Evolutionary conservation across 2,113 vertebrate genomes (phyloP), one percentile per base, ranked within the genome.

Genomic region (Psilopsiagon aurifrons): DNA sequence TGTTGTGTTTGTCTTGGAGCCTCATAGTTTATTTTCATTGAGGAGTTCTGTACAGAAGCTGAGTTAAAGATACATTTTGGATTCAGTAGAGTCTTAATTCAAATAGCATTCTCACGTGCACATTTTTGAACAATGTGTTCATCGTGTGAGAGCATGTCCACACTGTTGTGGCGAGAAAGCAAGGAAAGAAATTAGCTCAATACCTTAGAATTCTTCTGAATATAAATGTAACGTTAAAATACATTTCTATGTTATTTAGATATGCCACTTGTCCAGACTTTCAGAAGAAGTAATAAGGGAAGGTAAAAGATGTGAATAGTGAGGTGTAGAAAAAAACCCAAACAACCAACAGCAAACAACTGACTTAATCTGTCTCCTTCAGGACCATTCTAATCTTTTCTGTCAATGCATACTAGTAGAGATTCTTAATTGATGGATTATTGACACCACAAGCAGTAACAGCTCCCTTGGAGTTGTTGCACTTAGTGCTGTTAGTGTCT

Each of bases 371-470:
- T 43, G 70, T 41, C n/a, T 96, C 33, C 73, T 70, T 27, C 43
- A 93, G 52, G 93, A 9, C 11, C 70, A 54, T 90, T 86, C 73
- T 97, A 90, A 96, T 69, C 59, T 92, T 62, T 92, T 94, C 57
- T 83, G 89, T 83, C 74, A 87, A 85, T 82, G 79, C 31, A 79
- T 83, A 51, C 79, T 90, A 67, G 92, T 76, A 96, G 70, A 92
- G 85, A 55, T 37, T 31, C 76, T 95, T 95, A 95, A 97, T 41
- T 95, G 97, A 97, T 92, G 93, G 93, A 83, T 97, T 97, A 97
- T 97, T 97, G 95, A 96, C 91, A 96, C 66, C 91, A 64, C 62
- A 89, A 52, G 86, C 6, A 29, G 57, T 75, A 88, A 43, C 1
- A 29, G 70, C 84, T 91, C 66, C 67, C 87, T 74, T 93, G 81